Conservation (phyloP, 2,888 invertebrate genomes). For the Orthonevra nobilis region DNA sequence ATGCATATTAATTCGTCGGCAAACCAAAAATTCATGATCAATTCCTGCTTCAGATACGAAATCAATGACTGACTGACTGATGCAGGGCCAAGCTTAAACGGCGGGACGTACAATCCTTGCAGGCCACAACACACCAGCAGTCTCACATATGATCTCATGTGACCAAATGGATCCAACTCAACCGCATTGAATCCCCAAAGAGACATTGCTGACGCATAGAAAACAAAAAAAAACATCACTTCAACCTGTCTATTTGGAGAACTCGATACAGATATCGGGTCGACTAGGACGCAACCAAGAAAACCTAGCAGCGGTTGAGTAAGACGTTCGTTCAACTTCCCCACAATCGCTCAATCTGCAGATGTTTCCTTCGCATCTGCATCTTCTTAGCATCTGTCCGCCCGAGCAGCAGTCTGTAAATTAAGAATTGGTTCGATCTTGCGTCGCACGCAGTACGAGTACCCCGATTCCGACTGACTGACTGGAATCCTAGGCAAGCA, state of each 20-base stretch:
- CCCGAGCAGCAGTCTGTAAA: slow-evolving; percentile 27
- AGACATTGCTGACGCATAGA: slow-evolving; percentile 23
- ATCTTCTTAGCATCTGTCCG: slow-evolving; percentile 21
- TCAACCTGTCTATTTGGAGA: slow-evolving; percentile 51
- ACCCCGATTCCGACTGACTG: background rate
- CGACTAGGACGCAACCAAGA: background rate
- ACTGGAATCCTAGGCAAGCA: slow-evolving; percentile 32
- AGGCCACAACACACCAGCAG: background rate
- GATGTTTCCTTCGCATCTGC: slow-evolving; percentile 32
- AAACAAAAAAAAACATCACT: slow-evolving; percentile 30
- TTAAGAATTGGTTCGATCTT: slow-evolving; percentile 57
- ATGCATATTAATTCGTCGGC: too few relatives aligned
- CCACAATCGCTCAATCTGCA: background rate
- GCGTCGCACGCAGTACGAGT: slow-evolving; percentile 5
- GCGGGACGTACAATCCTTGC: background rate
- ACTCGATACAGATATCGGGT: slow-evolving; percentile 14
- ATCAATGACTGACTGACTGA: slow-evolving; percentile 28
- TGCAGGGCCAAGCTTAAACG: slow-evolving; percentile 15
- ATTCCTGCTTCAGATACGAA: slow-evolving; percentile 9
- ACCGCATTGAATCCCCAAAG: slow-evolving; percentile 17
- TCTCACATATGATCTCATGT: slow-evolving; percentile 25
- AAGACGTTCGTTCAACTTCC: slow-evolving; percentile 25
- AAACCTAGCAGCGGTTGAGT: slow-evolving; percentile 17
- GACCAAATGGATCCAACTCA: slow-evolving; percentile 22
- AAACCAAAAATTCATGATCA: too few relatives aligned